phyloP scores from a whole-genome alignment of 2,888 invertebrate genomes.

The Phlogophora meticulosa region DNA sequence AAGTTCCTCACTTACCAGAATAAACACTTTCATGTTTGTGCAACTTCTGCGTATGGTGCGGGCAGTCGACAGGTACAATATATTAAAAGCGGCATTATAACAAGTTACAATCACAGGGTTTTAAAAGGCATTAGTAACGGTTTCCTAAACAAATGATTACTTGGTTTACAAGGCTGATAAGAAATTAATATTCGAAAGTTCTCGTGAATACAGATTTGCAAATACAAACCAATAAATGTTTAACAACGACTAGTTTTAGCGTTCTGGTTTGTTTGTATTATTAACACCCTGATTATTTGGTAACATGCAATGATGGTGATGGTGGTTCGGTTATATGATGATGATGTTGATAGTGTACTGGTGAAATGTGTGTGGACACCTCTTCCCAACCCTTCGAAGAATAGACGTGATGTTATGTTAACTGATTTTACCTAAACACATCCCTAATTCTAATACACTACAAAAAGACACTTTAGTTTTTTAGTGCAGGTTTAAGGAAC shows the following conservation, averaged over 20 bases:
- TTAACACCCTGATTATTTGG: too few species aligned
- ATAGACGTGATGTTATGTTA: too few species aligned
- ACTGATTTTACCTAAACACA: too few species aligned
- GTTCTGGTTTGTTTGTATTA: background rate
- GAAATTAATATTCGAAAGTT: constrained; percentile 13
- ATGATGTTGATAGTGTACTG: too few species aligned
- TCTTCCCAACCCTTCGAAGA: too few species aligned
- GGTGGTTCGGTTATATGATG: too few species aligned
- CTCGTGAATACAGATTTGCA: constrained; percentile 18
- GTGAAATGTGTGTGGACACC: too few species aligned
- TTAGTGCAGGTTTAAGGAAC: too few species aligned
- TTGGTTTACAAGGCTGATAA: constrained; percentile 36
- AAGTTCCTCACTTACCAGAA: constrained; percentile 26
- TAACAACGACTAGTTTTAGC: background rate
- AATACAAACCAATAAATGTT: constrained; percentile 25
- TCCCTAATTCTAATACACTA: too few species aligned
- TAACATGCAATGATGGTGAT: too few species aligned
- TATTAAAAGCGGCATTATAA: constrained; percentile 14
- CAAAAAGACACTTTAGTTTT: too few species aligned
- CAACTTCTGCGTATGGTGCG: constrained; percentile 11
- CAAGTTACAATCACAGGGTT: constrained; percentile 20
- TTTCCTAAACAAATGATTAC: constrained; percentile 23
- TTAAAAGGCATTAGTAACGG: constrained; percentile 31
- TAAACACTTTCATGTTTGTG: constrained; percentile 40
- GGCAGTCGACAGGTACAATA: constrained; percentile 6